Evolutionary conservation across 2,113 vertebrate genomes (phyloP).

Genomic region (Leuciscus idus): DNA sequence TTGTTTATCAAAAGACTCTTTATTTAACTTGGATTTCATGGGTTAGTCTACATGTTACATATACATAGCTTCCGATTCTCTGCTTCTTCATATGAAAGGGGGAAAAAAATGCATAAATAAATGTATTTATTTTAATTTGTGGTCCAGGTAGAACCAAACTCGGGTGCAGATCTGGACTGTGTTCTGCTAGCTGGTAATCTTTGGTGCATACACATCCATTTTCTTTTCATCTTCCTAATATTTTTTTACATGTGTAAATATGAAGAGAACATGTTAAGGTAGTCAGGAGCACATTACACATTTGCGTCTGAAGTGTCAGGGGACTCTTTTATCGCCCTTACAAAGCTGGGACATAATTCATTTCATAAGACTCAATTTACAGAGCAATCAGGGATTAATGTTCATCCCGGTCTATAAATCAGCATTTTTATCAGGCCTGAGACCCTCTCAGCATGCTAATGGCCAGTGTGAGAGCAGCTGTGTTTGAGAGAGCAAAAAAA

Average conservation of each 20-base stretch:
- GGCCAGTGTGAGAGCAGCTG: slow-evolving; percentile 43
- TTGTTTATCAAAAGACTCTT: too few relatives aligned
- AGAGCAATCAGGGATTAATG: slow-evolving; percentile 58
- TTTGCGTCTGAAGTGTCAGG: slow-evolving; percentile 18
- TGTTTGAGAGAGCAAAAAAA: slow-evolving; percentile 35
- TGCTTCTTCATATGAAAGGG: too few relatives aligned
- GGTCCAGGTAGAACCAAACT: background rate
- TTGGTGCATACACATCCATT: background rate
- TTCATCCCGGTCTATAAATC: slow-evolving; percentile 57
- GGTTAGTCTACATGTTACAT: too few relatives aligned
- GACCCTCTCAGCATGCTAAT: slow-evolving; percentile 61
- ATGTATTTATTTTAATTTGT: background rate
- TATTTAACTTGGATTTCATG: too few relatives aligned
- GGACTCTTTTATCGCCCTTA: slow-evolving; percentile 48
- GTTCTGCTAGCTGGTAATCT: background rate
- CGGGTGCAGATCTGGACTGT: background rate
- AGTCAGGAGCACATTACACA: slow-evolving; percentile 46
- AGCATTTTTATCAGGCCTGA: slow-evolving; percentile 57
- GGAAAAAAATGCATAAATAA: too few relatives aligned
- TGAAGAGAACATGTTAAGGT: slow-evolving; percentile 9
- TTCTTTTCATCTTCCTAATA: background rate
- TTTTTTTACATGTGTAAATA: slow-evolving; percentile 24
- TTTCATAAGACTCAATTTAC: slow-evolving; percentile 62
- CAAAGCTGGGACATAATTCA: slow-evolving; percentile 47
- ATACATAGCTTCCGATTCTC: too few relatives aligned